phyloP scores from a whole-genome alignment of 2,113 vertebrate species.

The Pica pica region DNA sequence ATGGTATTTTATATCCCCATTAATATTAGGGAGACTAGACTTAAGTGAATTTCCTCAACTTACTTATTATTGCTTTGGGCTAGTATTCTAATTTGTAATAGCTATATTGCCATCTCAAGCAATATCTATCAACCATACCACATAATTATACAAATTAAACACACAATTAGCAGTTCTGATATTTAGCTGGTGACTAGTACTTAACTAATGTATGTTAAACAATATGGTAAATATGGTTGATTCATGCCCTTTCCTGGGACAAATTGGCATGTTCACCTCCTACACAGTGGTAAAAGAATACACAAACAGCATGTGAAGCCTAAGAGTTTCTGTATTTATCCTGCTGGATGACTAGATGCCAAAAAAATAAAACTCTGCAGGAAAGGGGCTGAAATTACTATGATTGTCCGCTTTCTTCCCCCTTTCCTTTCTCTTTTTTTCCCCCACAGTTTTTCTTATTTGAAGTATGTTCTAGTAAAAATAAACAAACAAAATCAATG shows the following conservation, averaged over 20 bases:
- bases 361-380: not conserved
- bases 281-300: not conserved
- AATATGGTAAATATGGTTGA: not conserved
- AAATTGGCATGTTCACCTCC: not conserved
- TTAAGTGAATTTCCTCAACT: not conserved
- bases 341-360: not conserved
- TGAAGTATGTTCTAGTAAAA: not conserved
- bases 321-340: not conserved
- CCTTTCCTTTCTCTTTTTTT: not conserved
- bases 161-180: not conserved
- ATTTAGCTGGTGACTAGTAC: not conserved
- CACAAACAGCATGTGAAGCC: not conserved
- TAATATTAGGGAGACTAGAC: not conserved
- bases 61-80: not conserved
- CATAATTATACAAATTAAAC: not conserved
- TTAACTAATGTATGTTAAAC: not conserved
- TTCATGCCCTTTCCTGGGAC: not conserved
- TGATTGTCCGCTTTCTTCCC: not conserved
- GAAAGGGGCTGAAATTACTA: not conserved
- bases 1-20: no score
- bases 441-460: rapidly evolving
- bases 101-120: not conserved
- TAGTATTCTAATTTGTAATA: not conserved
- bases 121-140: not conserved
- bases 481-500: not conserved